A percentile compares a stretch with the other conserved stretches of the same genome.
These are phyloP conservation scores for Zhuqinia jingwanae DNA, from an alignment of 2,888 invertebrate genomes.

Conservation along the genomic window DNA sequence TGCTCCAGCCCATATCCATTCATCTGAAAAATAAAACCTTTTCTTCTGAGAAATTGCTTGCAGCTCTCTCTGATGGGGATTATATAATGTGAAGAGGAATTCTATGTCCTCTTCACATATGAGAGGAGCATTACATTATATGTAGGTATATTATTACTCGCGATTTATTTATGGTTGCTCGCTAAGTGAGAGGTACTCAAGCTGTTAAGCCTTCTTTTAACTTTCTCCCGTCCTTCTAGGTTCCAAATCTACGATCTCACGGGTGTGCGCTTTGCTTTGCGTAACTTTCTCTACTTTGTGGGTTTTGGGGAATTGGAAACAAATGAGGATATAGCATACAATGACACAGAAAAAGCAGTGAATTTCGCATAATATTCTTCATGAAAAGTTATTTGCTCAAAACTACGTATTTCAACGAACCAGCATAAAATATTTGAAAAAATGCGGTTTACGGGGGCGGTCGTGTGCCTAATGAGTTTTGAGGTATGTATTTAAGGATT, in stretches of 20 bases:
- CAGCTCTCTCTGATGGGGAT: constrained; percentile 56
- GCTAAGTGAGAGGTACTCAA: constrained; percentile 57
- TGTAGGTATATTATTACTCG: neutral
- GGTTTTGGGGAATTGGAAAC: too few species aligned
- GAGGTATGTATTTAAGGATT: too few species aligned
- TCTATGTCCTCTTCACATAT: constrained; percentile 60
- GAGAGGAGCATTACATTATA: constrained; percentile 18
- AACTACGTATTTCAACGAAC: too few species aligned
- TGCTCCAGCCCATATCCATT: constrained; percentile 41
- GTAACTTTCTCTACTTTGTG: constrained; percentile 4
- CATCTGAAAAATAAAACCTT: constrained; percentile 59
- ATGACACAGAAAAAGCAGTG: too few species aligned
- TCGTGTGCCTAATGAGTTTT: too few species aligned
- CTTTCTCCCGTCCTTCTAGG: constrained; percentile 16
- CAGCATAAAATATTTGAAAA: too few species aligned
- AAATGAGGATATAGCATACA: too few species aligned
- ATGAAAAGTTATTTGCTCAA: too few species aligned
- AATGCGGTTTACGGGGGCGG: too few species aligned
- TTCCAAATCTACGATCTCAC: neutral
- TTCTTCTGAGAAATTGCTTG: constrained; percentile 42
- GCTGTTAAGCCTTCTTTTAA: constrained; percentile 48
- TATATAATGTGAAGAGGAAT: constrained; percentile 62
- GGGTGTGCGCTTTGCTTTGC: neutral
- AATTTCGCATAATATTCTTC: too few species aligned
- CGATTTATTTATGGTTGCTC: constrained; percentile 58